phyloP scores from a whole-genome alignment of 2,797 vertebrate genomes.

The Clarias pachynema region DNA sequence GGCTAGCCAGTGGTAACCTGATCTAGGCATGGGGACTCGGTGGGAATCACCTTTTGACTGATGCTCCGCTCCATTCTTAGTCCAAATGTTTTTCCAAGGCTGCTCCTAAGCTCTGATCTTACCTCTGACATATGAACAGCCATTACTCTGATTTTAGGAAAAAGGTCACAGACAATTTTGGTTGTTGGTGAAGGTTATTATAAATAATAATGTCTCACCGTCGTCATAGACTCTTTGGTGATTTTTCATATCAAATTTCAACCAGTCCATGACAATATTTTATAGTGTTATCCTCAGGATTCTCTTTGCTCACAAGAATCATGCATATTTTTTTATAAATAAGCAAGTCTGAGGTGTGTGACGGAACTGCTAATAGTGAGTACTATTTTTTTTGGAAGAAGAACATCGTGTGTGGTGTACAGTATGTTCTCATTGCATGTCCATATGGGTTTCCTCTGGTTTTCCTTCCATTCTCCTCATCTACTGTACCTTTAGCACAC shows the following conservation, averaged over 20 bases:
- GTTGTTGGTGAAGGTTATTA: slow-evolving; percentile 21
- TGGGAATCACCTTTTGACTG: slow-evolving; percentile 77
- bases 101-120: slow-evolving; percentile 88
- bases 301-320: background rate
- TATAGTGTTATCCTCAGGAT: background rate
- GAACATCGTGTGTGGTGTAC: background rate
- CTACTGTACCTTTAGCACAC: background rate
- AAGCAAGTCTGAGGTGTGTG: background rate
- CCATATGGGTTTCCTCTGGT: background rate
- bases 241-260: background rate
- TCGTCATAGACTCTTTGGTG: background rate
- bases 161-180: slow-evolving; percentile 20
- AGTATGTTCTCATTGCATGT: background rate
- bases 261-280: background rate
- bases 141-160: slow-evolving; percentile 81
- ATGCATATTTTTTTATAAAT: background rate
- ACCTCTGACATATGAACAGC: slow-evolving; percentile 78
- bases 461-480: background rate
- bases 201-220: slow-evolving; percentile 12
- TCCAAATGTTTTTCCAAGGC: slow-evolving; percentile 96
- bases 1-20: slow-evolving; percentile 82
- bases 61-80: slow-evolving; percentile 87
- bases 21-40: slow-evolving; percentile 71
- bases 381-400: background rate
- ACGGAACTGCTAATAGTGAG: background rate